These are phyloP conservation scores for Oriolus oriolus DNA, from an alignment of 2,113 vertebrate genomes.

Conservation along the genomic window DNA sequence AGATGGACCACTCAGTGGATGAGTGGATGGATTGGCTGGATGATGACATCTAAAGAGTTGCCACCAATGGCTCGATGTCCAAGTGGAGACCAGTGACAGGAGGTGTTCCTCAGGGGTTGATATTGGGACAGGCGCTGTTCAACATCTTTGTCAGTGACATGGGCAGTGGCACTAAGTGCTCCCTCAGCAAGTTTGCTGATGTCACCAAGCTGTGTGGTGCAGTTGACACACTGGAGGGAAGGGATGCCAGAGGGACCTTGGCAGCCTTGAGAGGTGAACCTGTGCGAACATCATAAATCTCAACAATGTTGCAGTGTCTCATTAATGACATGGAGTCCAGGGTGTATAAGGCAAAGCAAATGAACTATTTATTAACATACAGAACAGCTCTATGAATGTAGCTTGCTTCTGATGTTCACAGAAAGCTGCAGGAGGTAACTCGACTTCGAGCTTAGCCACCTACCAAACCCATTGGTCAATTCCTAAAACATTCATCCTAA, in stretches of 20 bases:
- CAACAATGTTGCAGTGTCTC: too few relatives aligned
- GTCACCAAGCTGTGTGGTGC: neutral
- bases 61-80: neutral
- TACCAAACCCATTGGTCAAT: too few relatives aligned
- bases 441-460: too few relatives aligned
- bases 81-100: neutral
- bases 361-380: too few relatives aligned
- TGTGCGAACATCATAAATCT: neutral
- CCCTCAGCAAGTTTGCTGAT: neutral
- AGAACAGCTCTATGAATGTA: too few relatives aligned
- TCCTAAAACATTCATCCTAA: too few relatives aligned
- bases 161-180: neutral
- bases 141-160: accelerated
- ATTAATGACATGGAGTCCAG: too few relatives aligned
- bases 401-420: too few relatives aligned
- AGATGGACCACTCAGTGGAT: neutral
- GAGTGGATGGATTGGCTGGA: neutral
- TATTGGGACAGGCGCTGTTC: accelerated
- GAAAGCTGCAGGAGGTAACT: too few relatives aligned
- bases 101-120: neutral
- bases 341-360: too few relatives aligned
- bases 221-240: neutral
- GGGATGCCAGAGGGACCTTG: neutral
- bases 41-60: neutral
- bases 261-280: neutral